Percentiles rank a stretch among this genome's conserved stretches.
These are phyloP conservation scores for Pycnonotus jocosus DNA, from an alignment of 2,113 vertebrate genomes.

Conservation along the genomic window DNA sequence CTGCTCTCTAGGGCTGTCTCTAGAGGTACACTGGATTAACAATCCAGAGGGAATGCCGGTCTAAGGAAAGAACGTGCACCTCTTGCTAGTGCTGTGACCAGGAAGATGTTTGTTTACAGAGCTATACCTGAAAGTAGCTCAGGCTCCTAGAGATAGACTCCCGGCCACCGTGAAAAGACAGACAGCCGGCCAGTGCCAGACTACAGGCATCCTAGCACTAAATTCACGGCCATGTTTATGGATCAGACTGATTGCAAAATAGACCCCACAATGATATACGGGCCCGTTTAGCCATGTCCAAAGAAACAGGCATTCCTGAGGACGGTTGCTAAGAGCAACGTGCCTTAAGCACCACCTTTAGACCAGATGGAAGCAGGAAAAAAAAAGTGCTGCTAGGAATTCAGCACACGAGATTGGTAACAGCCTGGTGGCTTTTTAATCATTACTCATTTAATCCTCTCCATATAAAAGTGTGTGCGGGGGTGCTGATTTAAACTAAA, in stretches of 20 bases:
- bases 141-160: not conserved
- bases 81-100: not conserved
- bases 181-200: not conserved
- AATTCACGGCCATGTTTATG: not conserved
- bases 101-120: not conserved
- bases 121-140: not conserved
- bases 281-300: slow-evolving; percentile 44
- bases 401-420: not conserved
- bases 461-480: not conserved
- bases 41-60: not conserved
- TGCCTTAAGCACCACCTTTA: slow-evolving; percentile 70
- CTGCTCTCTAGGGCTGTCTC: not conserved
- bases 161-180: not conserved
- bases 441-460: not conserved
- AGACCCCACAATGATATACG: not conserved
- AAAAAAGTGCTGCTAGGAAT: slow-evolving; percentile 27
- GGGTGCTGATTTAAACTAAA: not conserved
- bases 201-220: not conserved
- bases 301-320: slow-evolving; percentile 70
- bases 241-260: not conserved
- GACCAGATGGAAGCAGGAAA: slow-evolving; percentile 53
- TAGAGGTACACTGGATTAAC: not conserved
- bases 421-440: slow-evolving; percentile 31
- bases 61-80: not conserved
- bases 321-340: slow-evolving; percentile 84